phyloP scores from a whole-genome alignment of 2,797 vertebrate genomes.

The Natrix natrix region DNA sequence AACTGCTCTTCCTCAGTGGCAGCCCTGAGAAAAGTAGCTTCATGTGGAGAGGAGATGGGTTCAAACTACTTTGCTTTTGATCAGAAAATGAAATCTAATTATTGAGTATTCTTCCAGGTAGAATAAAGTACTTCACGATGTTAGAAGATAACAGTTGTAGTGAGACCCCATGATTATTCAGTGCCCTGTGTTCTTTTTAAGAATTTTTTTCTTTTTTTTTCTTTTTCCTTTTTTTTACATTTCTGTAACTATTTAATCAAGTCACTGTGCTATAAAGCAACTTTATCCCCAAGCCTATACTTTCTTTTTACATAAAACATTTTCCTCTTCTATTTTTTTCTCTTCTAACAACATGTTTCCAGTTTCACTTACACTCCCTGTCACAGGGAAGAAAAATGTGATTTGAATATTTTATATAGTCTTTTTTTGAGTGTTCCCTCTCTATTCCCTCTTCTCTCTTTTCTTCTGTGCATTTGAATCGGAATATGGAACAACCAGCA shows the following conservation, averaged over 20 bases:
- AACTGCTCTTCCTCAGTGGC: background rate
- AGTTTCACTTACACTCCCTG: background rate
- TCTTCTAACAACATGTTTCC: background rate
- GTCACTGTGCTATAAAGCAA: background rate
- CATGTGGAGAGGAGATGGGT: background rate
- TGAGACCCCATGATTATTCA: background rate
- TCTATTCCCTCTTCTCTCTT: background rate
- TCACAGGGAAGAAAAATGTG: background rate
- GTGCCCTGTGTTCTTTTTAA: background rate
- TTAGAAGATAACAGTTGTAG: background rate
- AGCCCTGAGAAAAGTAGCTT: background rate
- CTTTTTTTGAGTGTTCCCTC: background rate
- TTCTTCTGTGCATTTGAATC: background rate
- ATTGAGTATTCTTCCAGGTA: background rate
- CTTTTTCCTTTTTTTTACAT: background rate
- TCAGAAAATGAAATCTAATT: constrained; percentile 10
- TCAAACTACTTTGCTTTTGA: background rate
- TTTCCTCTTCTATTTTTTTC: background rate
- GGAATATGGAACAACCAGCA: background rate
- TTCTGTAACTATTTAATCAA: background rate
- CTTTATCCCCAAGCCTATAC: background rate
- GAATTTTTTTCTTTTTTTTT: background rate
- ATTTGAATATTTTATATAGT: background rate
- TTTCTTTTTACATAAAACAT: background rate
- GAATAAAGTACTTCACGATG: background rate